Percentiles rank a stretch among this genome's conserved stretches.
phyloP scores from a whole-genome alignment of 2,888 invertebrate species.

The Biston betularia region DNA sequence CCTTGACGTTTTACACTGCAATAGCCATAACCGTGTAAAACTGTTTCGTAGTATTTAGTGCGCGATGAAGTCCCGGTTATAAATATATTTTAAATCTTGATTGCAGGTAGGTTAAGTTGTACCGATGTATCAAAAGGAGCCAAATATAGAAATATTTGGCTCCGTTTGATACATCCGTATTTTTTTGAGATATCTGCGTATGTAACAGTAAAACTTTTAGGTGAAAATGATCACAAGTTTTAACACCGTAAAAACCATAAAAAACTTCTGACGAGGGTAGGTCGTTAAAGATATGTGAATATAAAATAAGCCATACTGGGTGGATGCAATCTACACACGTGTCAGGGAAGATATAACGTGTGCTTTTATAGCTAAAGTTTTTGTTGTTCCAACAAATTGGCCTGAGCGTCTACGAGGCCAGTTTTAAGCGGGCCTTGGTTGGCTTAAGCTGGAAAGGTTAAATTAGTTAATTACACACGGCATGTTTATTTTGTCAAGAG shows the following conservation, averaged over 20 bases:
- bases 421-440: background rate
- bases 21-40: too few relatives aligned
- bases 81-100: too few relatives aligned
- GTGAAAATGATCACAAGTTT: constrained; percentile 8
- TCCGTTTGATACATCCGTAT: too few relatives aligned
- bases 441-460: constrained; percentile 11
- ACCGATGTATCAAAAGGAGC: too few relatives aligned
- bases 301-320: constrained; percentile 27
- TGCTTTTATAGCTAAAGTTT: constrained; percentile 37
- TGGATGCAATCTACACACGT: constrained; percentile 27
- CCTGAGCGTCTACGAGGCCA: constrained; percentile 6
- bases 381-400: constrained; percentile 32
- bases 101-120: too few relatives aligned
- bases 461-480: constrained; percentile 4
- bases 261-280: constrained; percentile 11
- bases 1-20: too few relatives aligned
- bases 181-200: too few relatives aligned
- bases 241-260: background rate
- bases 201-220: constrained; percentile 5
- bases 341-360: constrained; percentile 28
- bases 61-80: too few relatives aligned
- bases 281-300: constrained; percentile 22
- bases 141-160: too few relatives aligned
- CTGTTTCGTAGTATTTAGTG: too few relatives aligned
- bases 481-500: background rate